Base-by-base conservation (phyloP, 1,140 invertebrate species). In the Drosophila pseudoobscura region DNA sequence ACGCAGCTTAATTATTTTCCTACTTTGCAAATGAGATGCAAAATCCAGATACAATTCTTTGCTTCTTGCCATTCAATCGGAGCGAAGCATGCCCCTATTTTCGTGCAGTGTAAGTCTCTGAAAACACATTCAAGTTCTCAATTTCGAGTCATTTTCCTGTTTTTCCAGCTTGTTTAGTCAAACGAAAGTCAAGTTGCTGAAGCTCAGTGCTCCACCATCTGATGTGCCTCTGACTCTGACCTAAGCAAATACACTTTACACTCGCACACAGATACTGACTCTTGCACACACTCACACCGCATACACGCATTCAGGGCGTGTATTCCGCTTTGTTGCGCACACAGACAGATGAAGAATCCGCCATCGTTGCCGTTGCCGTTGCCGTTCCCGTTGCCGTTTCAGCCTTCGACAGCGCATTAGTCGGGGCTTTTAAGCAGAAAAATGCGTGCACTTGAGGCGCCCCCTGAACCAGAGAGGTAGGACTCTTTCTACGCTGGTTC, bases 381-480 rank as follows among this genome's bases (percentile, higher is more conserved):
- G 17, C 17, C 17, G 17, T 17, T 17, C 0, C 17, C 17, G 17
- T 73, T 70, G 76, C 73, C 66, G 24, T 71, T 39, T 45, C 53
- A 56, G n/a, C 15, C 55, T 75, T 76, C 53, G 63, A 58, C 57
- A 56, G 70, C 71, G 84, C 83, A 89, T 89, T 88, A 88, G 83
- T 89, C 79, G 75, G 66, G 84, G 83, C 83, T 83, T 89, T 88
- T 88, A 88, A 83, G 83, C 83, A 89, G 84, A 88, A 89, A 88
- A 88, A 89, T 88, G 83, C 84, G 83, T 88, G 79, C 83, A 83
- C 84, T 89, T 88, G 78, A 82, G 80, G 59, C 31, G 58, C 13
- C 51, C 35, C 9, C 6, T 59, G 26, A 49, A 29, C 29, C 26
- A 8, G 2, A 31, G 31, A 9, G 29, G 31, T 9, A 3, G 31